Evolutionary conservation across 1,140 invertebrate genomes (phyloP).

Genomic region (Atta colombica): DNA sequence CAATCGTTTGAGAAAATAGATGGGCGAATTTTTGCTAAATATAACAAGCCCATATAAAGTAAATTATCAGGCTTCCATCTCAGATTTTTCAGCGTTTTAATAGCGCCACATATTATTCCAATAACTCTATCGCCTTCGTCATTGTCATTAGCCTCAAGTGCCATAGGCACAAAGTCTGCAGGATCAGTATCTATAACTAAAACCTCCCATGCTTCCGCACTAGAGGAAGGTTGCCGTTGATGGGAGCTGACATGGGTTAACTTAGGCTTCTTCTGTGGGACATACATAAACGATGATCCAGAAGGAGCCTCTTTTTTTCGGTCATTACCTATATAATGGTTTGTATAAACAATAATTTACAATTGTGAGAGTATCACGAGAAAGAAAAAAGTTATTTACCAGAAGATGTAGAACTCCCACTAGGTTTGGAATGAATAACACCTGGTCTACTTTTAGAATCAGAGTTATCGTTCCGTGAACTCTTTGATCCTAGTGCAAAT

Average conservation of each 20-base stretch:
- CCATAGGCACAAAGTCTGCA: slow-evolving; percentile 87
- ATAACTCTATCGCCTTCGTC: slow-evolving; percentile 90
- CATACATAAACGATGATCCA: slow-evolving; percentile 77
- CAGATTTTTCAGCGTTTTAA: slow-evolving; percentile 89
- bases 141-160: slow-evolving; percentile 87
- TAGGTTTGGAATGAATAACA: slow-evolving; percentile 86
- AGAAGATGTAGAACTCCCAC: slow-evolving; percentile 82
- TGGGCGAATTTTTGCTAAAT: slow-evolving; percentile 93
- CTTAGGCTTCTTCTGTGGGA: slow-evolving; percentile 86
- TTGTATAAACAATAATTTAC: slow-evolving; percentile 37
- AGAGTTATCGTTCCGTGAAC: slow-evolving; percentile 83
- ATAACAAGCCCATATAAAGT: slow-evolving; percentile 92
- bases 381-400: slow-evolving; percentile 77
- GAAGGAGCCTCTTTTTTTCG: slow-evolving; percentile 87
- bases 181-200: slow-evolving; percentile 88
- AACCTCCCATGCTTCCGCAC: slow-evolving; percentile 88
- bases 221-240: slow-evolving; percentile 81
- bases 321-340: slow-evolving; percentile 79
- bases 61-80: slow-evolving; percentile 93
- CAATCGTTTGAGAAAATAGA: slow-evolving; percentile 93
- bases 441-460: slow-evolving; percentile 87
- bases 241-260: slow-evolving; percentile 75
- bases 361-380: background rate
- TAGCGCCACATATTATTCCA: slow-evolving; percentile 88
- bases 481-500: slow-evolving; percentile 89